Percentiles rank a stretch among this genome's conserved stretches.
These are phyloP conservation scores for Hybos culiciformis DNA, from an alignment of 2,888 invertebrate genomes.

Conservation along the genomic window DNA sequence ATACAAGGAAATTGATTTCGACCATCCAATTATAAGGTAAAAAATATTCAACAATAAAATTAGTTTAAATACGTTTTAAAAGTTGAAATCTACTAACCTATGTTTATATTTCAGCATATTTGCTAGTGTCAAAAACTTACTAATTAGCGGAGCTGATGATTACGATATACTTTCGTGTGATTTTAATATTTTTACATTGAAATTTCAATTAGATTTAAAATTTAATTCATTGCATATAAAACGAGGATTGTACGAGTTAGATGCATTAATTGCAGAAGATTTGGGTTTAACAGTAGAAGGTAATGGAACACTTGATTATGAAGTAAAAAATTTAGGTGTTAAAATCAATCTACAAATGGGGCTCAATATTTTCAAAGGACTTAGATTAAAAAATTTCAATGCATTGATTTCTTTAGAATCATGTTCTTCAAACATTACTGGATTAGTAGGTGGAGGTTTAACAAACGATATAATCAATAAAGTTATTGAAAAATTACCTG, in stretches of 20 bases:
- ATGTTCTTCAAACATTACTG: conserved; percentile 24
- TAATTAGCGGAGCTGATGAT: neutral
- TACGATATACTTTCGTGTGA: neutral
- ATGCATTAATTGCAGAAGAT: conserved; percentile 7
- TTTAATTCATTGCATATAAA: conserved; percentile 7
- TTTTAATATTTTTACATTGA: conserved; percentile 9
- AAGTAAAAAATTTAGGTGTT: conserved; percentile 1
- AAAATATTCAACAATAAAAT: neutral
- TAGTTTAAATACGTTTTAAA: neutral
- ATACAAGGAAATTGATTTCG: neutral
- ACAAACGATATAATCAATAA: conserved; percentile 23
- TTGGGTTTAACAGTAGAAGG: conserved; percentile 4
- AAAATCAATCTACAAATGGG: conserved; percentile 1
- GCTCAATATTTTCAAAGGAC: neutral
- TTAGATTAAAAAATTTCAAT: neutral
- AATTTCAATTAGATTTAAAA: conserved; percentile 8
- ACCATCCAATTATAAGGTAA: neutral
- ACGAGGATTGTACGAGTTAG: conserved; percentile 4
- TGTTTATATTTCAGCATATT: neutral
- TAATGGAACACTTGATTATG: conserved; percentile 4
- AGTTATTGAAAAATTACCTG: conserved; percentile 21
- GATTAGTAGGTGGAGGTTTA: conserved; percentile 25
- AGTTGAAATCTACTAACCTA: too few species aligned
- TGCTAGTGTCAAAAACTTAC: neutral
- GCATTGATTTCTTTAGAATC: conserved; percentile 14